phyloP scores from a whole-genome alignment of 2,797 vertebrate genomes.

The Spea hammondii region DNA sequence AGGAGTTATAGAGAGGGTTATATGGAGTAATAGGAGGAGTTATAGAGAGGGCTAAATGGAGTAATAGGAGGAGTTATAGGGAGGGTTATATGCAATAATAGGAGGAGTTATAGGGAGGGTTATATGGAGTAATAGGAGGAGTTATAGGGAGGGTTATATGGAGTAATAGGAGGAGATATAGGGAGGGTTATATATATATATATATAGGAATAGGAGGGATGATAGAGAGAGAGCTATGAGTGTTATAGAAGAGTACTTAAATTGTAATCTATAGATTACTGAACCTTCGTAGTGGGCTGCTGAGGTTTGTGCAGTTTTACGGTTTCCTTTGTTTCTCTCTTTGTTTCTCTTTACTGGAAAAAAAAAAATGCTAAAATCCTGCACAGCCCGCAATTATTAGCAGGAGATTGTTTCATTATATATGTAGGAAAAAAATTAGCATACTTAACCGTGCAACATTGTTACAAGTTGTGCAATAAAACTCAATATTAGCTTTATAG shows the following conservation, averaged over 20 bases:
- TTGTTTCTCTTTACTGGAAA: conserved; percentile 16
- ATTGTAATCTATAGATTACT: too few relatives aligned
- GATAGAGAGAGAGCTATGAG: not conserved
- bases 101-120: not conserved
- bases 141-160: not conserved
- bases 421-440: too few relatives aligned
- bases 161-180: not conserved
- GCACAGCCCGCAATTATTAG: too few relatives aligned
- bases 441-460: too few relatives aligned
- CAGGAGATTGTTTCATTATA: too few relatives aligned
- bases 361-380: too few relatives aligned
- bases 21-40: conserved; percentile 3
- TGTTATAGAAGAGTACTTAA: not conserved
- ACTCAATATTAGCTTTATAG: too few relatives aligned
- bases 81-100: not conserved
- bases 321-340: not conserved
- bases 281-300: conserved; percentile 44
- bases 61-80: not conserved
- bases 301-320: not conserved
- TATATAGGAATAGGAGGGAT: not conserved
- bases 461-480: too few relatives aligned
- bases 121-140: conserved; percentile 5
- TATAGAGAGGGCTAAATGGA: not conserved
- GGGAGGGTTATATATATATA: not conserved
- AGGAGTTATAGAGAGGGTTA: not conserved